Base-by-base conservation (phyloP, 2,113 vertebrate genomes). In the Mus pahari region DNA sequence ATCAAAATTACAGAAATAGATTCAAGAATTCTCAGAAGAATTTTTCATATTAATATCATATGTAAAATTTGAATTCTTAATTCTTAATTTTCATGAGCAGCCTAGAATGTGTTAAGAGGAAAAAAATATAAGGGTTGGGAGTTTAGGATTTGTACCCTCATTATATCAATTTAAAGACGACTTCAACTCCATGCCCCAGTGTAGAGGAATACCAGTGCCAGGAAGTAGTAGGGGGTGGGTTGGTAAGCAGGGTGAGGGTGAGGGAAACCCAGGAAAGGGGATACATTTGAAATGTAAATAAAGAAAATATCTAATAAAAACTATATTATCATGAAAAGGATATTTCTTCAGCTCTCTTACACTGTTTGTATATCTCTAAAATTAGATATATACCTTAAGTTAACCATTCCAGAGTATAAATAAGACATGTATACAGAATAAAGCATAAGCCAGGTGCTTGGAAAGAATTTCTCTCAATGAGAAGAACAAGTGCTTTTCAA, bases 391-490 rank as follows among this genome's bases (percentile, higher is more conserved):
- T 0, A 24, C 9, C 11, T 17, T 92, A 66, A 88, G 89, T 86
- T 64, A 9, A 84, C 74, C 16, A 83, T 12, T 16, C 1, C 33
- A 39, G 68, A 91, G 31, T 78, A 78, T 74, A 55, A 95, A 53
- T 36, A 91, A 78, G 2, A 83, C 5, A 31, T 39, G 1, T 0
- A 36, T 31, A 55, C 42, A 86, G 90, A 91, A 86, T 60, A 73
- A 20, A 89, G 10, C 9, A 62, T 58, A 7, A 42, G 58, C 6
- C 14, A 68, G 22, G 13, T 64, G 2, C 2, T 62, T 81, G 19
- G 88, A 82, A 90, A 83, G 50, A 50, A 91, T 64, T 89, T 88
- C 4, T 53, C 33, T 71, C 84, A 94, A 73, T 36, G 89, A 94
- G 3, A 19, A 89, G 89, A 78, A 53, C 26, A 83, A 77, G 3